Conservation (phyloP, 2,797 vertebrate species). For the Anabas testudineus region DNA sequence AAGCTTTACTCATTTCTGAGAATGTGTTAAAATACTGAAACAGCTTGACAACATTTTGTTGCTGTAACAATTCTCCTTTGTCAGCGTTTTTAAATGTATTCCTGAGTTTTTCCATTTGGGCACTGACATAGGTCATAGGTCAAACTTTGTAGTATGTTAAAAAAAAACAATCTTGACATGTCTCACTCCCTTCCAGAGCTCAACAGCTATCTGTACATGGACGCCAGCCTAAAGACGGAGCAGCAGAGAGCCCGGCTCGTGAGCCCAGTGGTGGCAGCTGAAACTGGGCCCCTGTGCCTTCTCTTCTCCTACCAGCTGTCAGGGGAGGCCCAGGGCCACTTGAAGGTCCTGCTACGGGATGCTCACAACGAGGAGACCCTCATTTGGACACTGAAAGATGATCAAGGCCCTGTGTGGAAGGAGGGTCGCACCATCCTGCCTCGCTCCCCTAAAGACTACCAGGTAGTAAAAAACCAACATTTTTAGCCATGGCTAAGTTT, state of each 20-base stretch:
- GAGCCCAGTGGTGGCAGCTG: conserved; percentile 88
- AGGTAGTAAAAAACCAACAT: conserved; percentile 78
- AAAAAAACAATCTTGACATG: neutral
- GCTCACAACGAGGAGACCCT: conserved; percentile 88
- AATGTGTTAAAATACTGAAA: conserved; percentile 20
- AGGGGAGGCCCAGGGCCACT: conserved; percentile 88
- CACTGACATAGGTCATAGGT: neutral
- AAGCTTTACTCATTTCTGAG: conserved; percentile 29
- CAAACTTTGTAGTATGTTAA: neutral
- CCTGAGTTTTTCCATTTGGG: neutral
- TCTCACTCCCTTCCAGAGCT: conserved; percentile 65
- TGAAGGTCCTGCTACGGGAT: conserved; percentile 89
- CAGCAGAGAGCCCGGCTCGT: conserved; percentile 89
- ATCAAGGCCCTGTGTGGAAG: conserved; percentile 92
- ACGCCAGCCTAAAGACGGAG: conserved; percentile 87
- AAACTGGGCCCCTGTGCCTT: conserved; percentile 91
- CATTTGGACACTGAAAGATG: conserved; percentile 91
- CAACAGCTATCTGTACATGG: conserved; percentile 84
- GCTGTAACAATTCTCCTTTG: neutral
- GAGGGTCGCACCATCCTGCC: conserved; percentile 94
- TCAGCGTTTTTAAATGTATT: neutral
- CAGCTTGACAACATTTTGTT: conserved; percentile 6
- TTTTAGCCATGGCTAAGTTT: too few relatives aligned
- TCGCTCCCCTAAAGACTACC: conserved; percentile 91
- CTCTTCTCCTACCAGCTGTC: conserved; percentile 92